Base-by-base conservation (phyloP, 1,140 invertebrate genomes). In the Bicyclus anynana region DNA sequence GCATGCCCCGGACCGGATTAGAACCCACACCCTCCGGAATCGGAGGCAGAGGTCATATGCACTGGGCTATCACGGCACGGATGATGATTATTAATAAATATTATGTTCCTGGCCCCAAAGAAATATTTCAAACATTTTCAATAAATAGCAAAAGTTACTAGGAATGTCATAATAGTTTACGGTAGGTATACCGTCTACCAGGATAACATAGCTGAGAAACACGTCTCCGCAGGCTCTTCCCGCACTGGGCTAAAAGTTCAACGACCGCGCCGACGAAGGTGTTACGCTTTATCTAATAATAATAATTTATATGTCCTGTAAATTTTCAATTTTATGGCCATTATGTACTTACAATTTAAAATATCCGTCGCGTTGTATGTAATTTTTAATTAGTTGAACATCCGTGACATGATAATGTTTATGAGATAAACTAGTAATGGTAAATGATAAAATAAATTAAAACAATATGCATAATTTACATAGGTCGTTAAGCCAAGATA, bases 201-300 rank as follows among this genome's bases (percentile, higher is more conserved):
- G 65, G 68, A 61, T 59, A 56, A 35, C 68, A 67, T 64, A 56
- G 49, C 46, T 42, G 10, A 14, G 35, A 49, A 62, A 64, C 60
- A 63, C 44, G 67, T 62, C 66, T 49, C 49, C 63, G 50, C 51
- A 40, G 46, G 53, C 62, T 61, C 65, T 68, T 58, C 65, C 59
- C 67, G 61, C 60, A 81, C 66, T 79, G 67, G 78, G 78, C 74
- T 79, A 79, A 77, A 77, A 79, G 78, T 68, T 77, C 72, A 74
- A 70, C 63, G 74, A 71, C 68, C 74, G 64, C 13, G 29, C 42
- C 61, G 13, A 49, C 49, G 51, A 61, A 61, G 61, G 60, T 65
- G 65, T 68, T 59, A 67, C 58, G 50, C 61, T 56, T 74, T 67
- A 69, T 55, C 54, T 63, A 27, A 48, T 59, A 9, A 5, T 27